Evolutionary conservation across 1,140 invertebrate species (phyloP).

Genomic region (Oscheius sp.): DNA sequence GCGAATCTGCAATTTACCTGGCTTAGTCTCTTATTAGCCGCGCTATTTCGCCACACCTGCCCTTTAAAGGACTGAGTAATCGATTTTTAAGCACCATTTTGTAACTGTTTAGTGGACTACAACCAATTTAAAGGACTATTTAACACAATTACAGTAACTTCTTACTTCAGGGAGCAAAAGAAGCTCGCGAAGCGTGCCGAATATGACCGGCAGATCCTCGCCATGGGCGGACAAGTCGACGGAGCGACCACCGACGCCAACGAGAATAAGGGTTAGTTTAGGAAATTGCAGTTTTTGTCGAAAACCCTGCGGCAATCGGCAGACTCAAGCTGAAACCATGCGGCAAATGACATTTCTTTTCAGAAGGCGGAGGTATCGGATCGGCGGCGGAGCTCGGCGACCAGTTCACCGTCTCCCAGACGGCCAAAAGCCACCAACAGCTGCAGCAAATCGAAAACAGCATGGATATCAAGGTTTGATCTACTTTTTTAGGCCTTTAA

Average conservation of each 20-base stretch:
- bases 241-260: constrained; percentile 61
- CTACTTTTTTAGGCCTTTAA: background rate
- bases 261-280: constrained; percentile 77
- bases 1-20: too few species aligned
- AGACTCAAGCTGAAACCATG: background rate
- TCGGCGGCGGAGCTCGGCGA: constrained; percentile 77
- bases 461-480: constrained; percentile 87
- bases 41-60: too few species aligned
- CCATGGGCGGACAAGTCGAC: constrained; percentile 65
- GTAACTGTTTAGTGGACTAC: too few species aligned
- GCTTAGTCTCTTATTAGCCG: too few species aligned
- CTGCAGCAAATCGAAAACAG: constrained; percentile 83
- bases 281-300: background rate
- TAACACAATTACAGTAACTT: too few species aligned
- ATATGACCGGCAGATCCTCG: constrained; percentile 85
- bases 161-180: constrained; percentile 81
- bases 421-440: constrained; percentile 80
- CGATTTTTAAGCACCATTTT: too few species aligned
- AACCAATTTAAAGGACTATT: too few species aligned
- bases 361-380: constrained; percentile 51
- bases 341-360: background rate
- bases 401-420: constrained; percentile 90
- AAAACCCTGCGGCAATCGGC: background rate
- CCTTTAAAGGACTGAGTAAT: too few species aligned
- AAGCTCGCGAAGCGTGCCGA: constrained; percentile 82